phyloP scores from a whole-genome alignment of 1,140 invertebrate species.

The Papilio polytes region DNA sequence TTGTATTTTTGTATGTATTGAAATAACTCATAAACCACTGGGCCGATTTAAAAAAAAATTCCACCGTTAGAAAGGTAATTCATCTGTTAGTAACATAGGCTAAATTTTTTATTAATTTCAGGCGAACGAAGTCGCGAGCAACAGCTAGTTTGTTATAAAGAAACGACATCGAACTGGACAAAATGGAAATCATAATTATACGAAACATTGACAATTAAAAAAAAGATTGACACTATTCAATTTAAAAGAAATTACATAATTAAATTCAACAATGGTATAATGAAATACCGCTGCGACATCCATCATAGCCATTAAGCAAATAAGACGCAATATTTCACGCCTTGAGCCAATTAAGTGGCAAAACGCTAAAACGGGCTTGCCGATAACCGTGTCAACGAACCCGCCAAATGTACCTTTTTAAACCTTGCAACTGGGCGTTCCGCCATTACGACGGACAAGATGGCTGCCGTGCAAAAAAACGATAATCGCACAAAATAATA shows the following conservation, averaged over 20 bases:
- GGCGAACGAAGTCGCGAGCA: no score
- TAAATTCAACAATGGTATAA: background rate
- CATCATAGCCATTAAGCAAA: constrained; percentile 1
- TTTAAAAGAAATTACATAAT: constrained; percentile 8
- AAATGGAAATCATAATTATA: background rate
- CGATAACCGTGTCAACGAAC: constrained; percentile 41
- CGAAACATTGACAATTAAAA: background rate
- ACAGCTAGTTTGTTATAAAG: no score
- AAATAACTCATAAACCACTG: no score
- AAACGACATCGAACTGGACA: no score
- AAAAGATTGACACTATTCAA: background rate
- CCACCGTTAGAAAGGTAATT: no score
- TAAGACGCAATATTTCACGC: constrained; percentile 30
- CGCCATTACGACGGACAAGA: constrained; percentile 56
- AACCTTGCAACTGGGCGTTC: constrained; percentile 52
- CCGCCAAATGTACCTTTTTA: constrained; percentile 42
- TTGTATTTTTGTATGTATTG: no score
- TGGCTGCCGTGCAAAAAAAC: constrained; percentile 55
- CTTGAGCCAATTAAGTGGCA: constrained; percentile 30
- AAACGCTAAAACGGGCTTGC: constrained; percentile 5
- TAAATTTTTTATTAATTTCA: no score
- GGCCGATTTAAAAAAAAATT: no score
- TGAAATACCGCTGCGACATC: background rate
- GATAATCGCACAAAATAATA: constrained; percentile 61
- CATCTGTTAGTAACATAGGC: no score